A percentile compares a stretch with the other conserved stretches of the same genome.
These are phyloP conservation scores for Pteropus rufus DNA, from an alignment of 2,797 vertebrate species.

Conservation along the genomic window DNA sequence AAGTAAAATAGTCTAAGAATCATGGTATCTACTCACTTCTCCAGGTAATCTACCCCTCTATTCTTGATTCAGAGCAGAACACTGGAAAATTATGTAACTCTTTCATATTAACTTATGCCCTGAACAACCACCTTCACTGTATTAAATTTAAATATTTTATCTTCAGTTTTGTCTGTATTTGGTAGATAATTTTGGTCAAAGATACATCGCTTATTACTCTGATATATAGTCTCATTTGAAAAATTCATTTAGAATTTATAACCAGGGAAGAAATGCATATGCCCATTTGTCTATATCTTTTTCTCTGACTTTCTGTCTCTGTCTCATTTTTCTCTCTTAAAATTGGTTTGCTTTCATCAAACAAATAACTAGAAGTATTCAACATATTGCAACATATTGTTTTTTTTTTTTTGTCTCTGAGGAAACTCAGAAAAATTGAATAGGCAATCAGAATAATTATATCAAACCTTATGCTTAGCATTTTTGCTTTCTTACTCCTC, in stretches of 20 bases:
- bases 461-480: constrained; percentile 5
- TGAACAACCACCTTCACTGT: background rate
- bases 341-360: constrained; percentile 38
- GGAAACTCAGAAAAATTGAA: constrained; percentile 15
- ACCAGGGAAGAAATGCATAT: background rate
- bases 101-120: background rate
- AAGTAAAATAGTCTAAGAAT: background rate
- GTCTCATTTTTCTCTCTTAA: background rate
- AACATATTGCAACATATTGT: background rate
- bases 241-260: background rate
- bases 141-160: background rate
- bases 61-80: background rate
- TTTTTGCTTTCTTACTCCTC: constrained; percentile 34
- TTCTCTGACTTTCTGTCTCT: background rate
- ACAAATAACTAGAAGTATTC: background rate
- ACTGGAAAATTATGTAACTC: background rate
- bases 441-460: constrained; percentile 30
- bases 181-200: background rate
- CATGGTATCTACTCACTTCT: background rate
- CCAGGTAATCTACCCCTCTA: background rate
- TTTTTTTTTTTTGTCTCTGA: background rate
- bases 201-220: background rate
- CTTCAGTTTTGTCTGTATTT: constrained; percentile 11
- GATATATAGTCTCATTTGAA: background rate
- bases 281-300: background rate